Evolutionary conservation across 2,113 vertebrate genomes (phyloP).

Genomic region (Clarias macrocephalus): DNA sequence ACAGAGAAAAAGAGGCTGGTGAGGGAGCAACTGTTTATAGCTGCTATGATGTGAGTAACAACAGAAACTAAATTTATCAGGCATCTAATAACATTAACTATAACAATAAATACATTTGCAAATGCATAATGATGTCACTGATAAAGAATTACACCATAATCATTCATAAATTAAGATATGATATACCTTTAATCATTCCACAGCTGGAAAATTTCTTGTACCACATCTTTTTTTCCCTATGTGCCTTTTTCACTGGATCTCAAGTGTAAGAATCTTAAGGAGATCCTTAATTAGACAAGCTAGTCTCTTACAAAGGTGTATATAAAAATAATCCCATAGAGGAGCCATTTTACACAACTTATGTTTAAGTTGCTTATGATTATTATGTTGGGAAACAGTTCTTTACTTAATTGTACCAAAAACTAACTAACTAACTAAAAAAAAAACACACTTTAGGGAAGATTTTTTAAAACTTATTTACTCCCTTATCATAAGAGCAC

Average conservation of each 20-base stretch:
- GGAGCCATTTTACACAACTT: neutral
- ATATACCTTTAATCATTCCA: too few relatives aligned
- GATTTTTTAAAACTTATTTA: neutral
- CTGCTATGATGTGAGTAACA: neutral
- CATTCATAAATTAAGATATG: too few relatives aligned
- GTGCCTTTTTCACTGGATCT: conserved; percentile 39
- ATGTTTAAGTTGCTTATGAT: neutral
- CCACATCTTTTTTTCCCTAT: conserved; percentile 58
- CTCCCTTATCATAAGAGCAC: neutral
- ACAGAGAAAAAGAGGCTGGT: neutral
- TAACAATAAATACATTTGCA: too few relatives aligned
- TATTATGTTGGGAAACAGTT: neutral
- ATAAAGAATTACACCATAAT: too few relatives aligned
- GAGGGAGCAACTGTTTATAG: neutral
- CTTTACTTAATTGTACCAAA: neutral
- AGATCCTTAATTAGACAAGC: conserved; percentile 30
- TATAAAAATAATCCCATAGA: neutral
- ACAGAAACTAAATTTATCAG: too few relatives aligned
- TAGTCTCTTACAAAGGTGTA: neutral
- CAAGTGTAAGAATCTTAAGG: conserved; percentile 36
- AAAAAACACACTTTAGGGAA: neutral
- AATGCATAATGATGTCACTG: too few relatives aligned
- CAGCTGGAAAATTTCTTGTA: neutral
- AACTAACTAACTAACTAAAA: neutral
- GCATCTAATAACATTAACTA: too few relatives aligned